These are phyloP conservation scores for Apamea epomidion DNA, from an alignment of 2,888 invertebrate species.

Conservation along the genomic window DNA sequence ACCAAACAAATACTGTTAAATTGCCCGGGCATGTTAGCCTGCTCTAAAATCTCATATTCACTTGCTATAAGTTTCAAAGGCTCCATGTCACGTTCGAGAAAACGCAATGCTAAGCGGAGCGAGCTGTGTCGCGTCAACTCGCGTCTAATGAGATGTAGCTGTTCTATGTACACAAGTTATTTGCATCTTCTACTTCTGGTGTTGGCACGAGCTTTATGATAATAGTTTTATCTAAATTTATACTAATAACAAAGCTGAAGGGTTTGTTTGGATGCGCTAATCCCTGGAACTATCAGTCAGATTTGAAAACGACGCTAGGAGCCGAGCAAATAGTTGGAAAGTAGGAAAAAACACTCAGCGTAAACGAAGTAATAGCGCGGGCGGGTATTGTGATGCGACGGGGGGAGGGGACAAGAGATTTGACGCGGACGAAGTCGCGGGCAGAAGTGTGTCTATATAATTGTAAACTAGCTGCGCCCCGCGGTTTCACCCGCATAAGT, in stretches of 20 bases:
- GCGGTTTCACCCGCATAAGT: too few species aligned
- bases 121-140: constrained; percentile 28
- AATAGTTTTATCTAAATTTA: background rate
- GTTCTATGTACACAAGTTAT: background rate
- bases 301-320: background rate
- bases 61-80: constrained; percentile 12
- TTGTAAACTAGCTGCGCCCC: too few species aligned
- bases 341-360: too few species aligned
- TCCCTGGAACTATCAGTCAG: background rate
- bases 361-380: too few species aligned
- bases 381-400: background rate
- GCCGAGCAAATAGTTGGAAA: background rate
- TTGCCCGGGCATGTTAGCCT: background rate
- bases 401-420: too few species aligned
- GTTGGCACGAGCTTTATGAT: background rate
- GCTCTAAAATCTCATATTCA: constrained; percentile 3
- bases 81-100: constrained; percentile 1
- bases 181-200: background rate
- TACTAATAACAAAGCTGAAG: too few species aligned
- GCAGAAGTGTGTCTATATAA: background rate
- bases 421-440: too few species aligned
- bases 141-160: constrained; percentile 39
- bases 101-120: constrained; percentile 8
- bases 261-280: background rate
- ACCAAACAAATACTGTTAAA: background rate